A percentile compares a stretch with the other conserved stretches of the same genome.
These are phyloP conservation scores for Micronisus gabar DNA, from an alignment of 2,113 vertebrate genomes.

Conservation along the genomic window DNA sequence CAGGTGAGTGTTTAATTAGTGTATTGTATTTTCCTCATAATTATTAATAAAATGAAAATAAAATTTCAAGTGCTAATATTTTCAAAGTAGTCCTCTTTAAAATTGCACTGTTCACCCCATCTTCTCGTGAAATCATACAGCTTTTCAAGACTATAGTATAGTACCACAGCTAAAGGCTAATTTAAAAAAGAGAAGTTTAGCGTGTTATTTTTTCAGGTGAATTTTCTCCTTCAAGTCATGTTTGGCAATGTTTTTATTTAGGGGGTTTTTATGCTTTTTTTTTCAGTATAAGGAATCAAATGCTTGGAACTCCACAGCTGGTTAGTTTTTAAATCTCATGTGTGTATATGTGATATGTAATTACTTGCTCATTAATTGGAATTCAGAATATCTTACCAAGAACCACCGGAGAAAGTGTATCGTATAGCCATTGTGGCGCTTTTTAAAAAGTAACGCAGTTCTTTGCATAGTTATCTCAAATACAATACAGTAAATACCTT, in stretches of 20 bases:
- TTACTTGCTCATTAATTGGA: not conserved
- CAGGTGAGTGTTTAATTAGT: conserved; percentile 74
- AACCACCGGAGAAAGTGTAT: not conserved
- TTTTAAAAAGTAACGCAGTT: not conserved
- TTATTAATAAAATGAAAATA: not conserved
- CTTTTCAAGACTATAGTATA: not conserved
- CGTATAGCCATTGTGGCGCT: not conserved
- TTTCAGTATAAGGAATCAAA: not conserved
- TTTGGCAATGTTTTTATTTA: not conserved
- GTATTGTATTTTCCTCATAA: not conserved
- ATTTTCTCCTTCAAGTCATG: not conserved
- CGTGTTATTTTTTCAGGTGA: not conserved
- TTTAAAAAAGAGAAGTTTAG: not conserved
- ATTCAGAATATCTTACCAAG: not conserved
- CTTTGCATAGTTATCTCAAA: not conserved
- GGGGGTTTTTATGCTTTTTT: not conserved
- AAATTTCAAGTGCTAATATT: not conserved
- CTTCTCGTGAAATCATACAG: not conserved
- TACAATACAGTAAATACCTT: not conserved
- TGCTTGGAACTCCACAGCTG: not conserved
- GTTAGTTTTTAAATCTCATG: not conserved
- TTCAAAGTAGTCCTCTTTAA: not conserved
- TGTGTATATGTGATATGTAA: not conserved
- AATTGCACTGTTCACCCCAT: not conserved
- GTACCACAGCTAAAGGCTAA: not conserved